These are phyloP conservation scores for Diabrotica balteata DNA, from an alignment of 2,888 invertebrate species.

Conservation along the genomic window DNA sequence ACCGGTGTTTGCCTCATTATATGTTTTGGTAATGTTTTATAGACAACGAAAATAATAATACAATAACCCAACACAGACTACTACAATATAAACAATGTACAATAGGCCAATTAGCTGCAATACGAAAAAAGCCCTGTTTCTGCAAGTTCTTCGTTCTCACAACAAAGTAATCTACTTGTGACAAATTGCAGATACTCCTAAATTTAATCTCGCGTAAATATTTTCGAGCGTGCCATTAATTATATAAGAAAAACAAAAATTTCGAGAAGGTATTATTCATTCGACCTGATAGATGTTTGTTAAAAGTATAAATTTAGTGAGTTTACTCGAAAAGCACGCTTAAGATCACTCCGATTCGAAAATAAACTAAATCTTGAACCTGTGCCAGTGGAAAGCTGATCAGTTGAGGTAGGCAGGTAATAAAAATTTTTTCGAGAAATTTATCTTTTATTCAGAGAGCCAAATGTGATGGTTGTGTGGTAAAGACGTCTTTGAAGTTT, in stretches of 20 bases:
- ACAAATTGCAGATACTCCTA: neutral
- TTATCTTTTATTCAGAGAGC: neutral
- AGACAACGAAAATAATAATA: too few species aligned
- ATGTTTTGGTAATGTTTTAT: too few species aligned
- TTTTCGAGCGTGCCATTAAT: neutral
- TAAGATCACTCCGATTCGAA: constrained; percentile 4
- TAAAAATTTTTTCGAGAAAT: constrained; percentile 5
- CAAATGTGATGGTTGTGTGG: too few species aligned
- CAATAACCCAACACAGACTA: too few species aligned
- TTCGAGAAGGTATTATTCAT: neutral
- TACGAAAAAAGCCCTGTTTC: too few species aligned
- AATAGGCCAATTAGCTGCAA: too few species aligned
- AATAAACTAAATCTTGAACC: constrained; percentile 8
- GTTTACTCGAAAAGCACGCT: constrained; percentile 3
- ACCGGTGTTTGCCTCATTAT: too few species aligned
- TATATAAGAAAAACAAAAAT: neutral
- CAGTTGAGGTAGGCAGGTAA: constrained; percentile 1
- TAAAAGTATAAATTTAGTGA: constrained; percentile 3
- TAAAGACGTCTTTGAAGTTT: too few species aligned
- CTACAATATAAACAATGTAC: too few species aligned
- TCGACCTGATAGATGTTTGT: neutral
- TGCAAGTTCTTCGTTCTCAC: too few species aligned
- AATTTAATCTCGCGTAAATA: neutral
- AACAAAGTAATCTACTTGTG: neutral
- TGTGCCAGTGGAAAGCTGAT: neutral